Base-by-base conservation (phyloP, 2,113 vertebrate species). In the Xiphias gladius region DNA sequence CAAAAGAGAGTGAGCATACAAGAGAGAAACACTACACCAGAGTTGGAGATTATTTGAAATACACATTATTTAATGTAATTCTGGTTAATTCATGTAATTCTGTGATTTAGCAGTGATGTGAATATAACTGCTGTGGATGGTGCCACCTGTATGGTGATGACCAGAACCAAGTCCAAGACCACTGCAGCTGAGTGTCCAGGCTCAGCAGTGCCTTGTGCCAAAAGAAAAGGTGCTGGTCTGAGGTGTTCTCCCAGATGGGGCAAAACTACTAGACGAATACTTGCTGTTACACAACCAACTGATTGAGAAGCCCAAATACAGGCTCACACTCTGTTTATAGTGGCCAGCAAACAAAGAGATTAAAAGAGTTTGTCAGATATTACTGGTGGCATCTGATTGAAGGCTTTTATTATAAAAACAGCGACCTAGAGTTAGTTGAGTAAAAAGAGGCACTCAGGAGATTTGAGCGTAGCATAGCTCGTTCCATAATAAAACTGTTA, bases 171-270 rank as follows among this genome's bases (percentile, higher is more conserved):
- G 64, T 79, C 66, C 30, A 76, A 71, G 74, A 61, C 48, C 75
- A 32, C 16, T 43, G 35, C 19, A 71, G 46, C 61, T 71, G 57
- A 80, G 39, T 26, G 41, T 84, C 68, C 37, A 59, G 14, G 62
- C 57, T 73, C 69, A 63, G 48, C 41, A 12, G 17, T 24, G 24
- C 39, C 7, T 41, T 16, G 79, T 94, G 93, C 91, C 95, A 94
- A 94, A 92, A 82, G 62, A 85, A 84, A 79, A 24, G 63, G 26
- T n/a, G n/a, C 28, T 48, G 0, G 19, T 84, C 70, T 77, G 76
- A 76, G 73, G 59, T 63, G 63, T 65, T 66, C 14, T 69, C 68
- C 43, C 30, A 22, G 14, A 57, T 54, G 58, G 72, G 55, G 61
- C 48, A 52, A 77, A 78, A 76, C 64, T 74, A 55, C 75, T 76